Evolutionary conservation across 1,140 invertebrate genomes (phyloP).

Genomic region (Drosophila insularis): DNA sequence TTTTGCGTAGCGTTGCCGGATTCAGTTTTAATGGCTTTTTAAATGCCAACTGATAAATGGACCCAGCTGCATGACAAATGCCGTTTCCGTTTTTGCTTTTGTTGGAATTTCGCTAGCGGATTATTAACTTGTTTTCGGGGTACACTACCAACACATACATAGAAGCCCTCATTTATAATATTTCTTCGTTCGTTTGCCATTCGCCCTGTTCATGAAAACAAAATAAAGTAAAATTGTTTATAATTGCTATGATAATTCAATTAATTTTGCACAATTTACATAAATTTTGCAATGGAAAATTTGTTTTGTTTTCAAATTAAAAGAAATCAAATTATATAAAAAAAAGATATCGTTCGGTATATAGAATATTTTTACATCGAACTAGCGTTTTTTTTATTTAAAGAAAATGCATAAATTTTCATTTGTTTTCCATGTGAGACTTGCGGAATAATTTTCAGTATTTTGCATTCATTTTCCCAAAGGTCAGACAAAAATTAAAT

Average conservation of each 20-base stretch:
- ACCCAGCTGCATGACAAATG: constrained; percentile 75
- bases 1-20: constrained; percentile 49
- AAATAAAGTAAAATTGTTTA: constrained; percentile 2
- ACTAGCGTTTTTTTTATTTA: neutral
- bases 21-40: constrained; percentile 79
- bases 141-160: neutral
- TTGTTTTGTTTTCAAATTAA: too few species aligned
- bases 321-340: too few species aligned
- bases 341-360: too few species aligned
- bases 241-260: constrained; percentile 3
- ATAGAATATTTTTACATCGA: too few species aligned
- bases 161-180: neutral
- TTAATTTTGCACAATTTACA: constrained; percentile 5
- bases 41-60: constrained; percentile 80
- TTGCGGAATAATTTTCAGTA: constrained; percentile 37
- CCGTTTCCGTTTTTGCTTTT: constrained; percentile 56
- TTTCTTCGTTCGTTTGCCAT: neutral
- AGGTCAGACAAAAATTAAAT: constrained; percentile 67
- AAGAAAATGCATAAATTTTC: constrained; percentile 11
- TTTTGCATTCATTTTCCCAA: constrained; percentile 44
- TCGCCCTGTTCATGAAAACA: neutral
- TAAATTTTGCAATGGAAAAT: neutral
- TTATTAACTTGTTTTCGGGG: constrained; percentile 16
- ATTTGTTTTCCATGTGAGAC: neutral
- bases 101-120: constrained; percentile 15